Percentiles rank a stretch among this genome's conserved stretches.
phyloP scores from a whole-genome alignment of 1,140 invertebrate genomes.

The Periplaneta americana region DNA sequence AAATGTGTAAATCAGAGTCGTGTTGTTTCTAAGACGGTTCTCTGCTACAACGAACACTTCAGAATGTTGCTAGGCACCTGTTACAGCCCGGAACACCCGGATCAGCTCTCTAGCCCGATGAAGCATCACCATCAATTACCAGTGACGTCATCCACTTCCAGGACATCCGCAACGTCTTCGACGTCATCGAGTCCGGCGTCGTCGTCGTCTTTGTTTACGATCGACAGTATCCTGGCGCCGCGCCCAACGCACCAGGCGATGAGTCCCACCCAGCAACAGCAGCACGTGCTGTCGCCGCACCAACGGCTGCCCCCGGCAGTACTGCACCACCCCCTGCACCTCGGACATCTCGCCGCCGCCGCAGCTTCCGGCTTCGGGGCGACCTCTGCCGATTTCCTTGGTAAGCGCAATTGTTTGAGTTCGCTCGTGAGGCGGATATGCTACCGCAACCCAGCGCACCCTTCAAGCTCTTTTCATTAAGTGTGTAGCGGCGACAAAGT shows the following conservation, averaged over 20 bases:
- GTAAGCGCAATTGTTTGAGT: too few relatives aligned
- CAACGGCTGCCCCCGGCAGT: conserved; percentile 48
- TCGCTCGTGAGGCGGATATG: too few relatives aligned
- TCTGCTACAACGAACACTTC: too few relatives aligned
- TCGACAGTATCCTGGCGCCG: conserved; percentile 72
- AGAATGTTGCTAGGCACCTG: not conserved
- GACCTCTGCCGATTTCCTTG: conserved; percentile 64
- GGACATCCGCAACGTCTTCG: conserved; percentile 19
- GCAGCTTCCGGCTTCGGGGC: conserved; percentile 48
- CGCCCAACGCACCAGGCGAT: conserved; percentile 46
- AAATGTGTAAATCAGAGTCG: too few relatives aligned
- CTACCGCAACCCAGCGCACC: too few relatives aligned
- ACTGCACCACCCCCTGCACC: conserved; percentile 44
- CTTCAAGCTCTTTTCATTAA: too few relatives aligned
- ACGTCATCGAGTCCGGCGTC: conserved; percentile 42
- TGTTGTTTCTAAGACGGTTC: too few relatives aligned
- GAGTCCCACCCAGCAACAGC: conserved; percentile 38
- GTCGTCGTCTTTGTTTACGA: conserved; percentile 66
- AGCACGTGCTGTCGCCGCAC: conserved; percentile 30
- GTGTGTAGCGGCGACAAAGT: too few relatives aligned
- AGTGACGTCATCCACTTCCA: not conserved
- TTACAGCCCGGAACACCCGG: not conserved
- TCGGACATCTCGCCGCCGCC: conserved; percentile 43
- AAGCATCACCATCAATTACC: not conserved
- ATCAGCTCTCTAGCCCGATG: too few relatives aligned